Base-by-base conservation (phyloP, 1,140 invertebrate genomes). In the Apocrypta bakeri region DNA sequence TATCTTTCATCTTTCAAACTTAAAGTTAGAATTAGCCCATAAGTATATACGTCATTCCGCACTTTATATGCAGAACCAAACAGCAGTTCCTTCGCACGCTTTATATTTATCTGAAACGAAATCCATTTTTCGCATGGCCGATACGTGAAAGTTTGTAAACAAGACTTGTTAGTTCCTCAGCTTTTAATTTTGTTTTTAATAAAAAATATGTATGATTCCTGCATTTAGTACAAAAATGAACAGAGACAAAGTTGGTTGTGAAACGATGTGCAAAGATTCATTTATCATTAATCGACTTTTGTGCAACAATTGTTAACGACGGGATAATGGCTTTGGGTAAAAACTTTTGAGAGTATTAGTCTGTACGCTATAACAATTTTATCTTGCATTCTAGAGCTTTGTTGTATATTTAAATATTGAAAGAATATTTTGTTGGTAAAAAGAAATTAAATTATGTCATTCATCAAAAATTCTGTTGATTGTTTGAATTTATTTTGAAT, bases 1-100 rank as follows among this genome's bases (percentile, higher is more conserved):
- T 8, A 24, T 73, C 29, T 78, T 4, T 78, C 11, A 64, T 56
- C n/a, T 40, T 78, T 72, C n/a, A 61, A 63, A 40, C 31, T 72
- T 78, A 42, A 37, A 25, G 25, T 1, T 72, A 82, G 73, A 63
- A 72, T 1, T 82, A 82, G 75, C 33, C 48, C 42, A 77, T 71
- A 83, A 79, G 61, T 56, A 75, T 79, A 64, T 79, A 75, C 76
- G 63, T 80, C 63, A 83, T 83, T 83, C 72, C 77, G 40, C 40
- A 80, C 42, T 69, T 80, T 73, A 11, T 68, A 74, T 83, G 24
- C 14, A 66, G 11, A 37, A 78, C 8, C 14, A 12, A 78, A 40
- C 40, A 63, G 37, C 37, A 71, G 4, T 12, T 78, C 25, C 27
- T 74, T 74, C 21, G 56, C 37, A 74, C 27, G 82, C 37, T 83